These are phyloP conservation scores for Diadumene lineata DNA, from an alignment of 92 coral and sea anemone genomes.

Conservation along the genomic window DNA sequence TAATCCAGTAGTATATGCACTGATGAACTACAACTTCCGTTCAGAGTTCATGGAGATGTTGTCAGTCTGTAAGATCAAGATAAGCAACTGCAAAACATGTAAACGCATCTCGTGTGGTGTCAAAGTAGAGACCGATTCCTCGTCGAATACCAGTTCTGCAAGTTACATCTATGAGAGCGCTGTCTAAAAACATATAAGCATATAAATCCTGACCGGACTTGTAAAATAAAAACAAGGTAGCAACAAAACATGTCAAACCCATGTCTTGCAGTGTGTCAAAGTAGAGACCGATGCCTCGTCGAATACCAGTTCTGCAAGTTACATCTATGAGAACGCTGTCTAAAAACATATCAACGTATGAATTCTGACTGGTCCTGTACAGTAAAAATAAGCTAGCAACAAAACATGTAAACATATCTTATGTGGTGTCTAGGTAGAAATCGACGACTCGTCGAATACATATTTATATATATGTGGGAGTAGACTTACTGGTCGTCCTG, in stretches of 20 bases:
- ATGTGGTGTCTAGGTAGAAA: neutral
- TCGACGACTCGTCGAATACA: neutral
- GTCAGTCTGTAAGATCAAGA: conserved; percentile 1
- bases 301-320: conserved; percentile 1
- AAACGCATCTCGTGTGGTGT: neutral
- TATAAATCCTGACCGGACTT: too few species aligned
- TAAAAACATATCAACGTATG: too few species aligned
- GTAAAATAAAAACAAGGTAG: neutral
- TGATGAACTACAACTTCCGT: conserved; percentile 48
- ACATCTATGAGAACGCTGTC: neutral
- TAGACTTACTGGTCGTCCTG: too few species aligned
- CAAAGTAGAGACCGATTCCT: neutral
- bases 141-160: neutral
- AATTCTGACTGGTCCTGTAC: too few species aligned
- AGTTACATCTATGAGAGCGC: neutral
- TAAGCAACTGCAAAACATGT: neutral
- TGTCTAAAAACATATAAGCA: too few species aligned
- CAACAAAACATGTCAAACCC: neutral
- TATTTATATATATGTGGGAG: too few species aligned
- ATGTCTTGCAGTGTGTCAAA: neutral
- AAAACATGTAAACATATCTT: neutral
- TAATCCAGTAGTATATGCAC: conserved; percentile 59
- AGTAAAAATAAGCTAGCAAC: neutral
- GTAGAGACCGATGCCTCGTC: neutral
- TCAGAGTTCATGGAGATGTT: conserved; percentile 46